These are phyloP conservation scores for Gerris lacustris DNA, from an alignment of 2,888 invertebrate genomes.

Conservation along the genomic window DNA sequence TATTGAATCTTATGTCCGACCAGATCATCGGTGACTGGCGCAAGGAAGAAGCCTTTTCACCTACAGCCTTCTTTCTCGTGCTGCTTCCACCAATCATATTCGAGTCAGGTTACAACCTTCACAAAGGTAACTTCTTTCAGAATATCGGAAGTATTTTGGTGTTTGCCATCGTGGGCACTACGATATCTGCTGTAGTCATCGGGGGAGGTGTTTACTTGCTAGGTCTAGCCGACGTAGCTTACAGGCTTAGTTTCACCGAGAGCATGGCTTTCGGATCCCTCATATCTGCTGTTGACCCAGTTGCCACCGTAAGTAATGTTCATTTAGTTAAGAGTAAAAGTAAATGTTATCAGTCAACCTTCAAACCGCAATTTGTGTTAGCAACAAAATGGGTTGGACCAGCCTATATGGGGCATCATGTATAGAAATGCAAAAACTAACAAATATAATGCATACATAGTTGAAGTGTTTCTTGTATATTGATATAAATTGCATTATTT, in stretches of 20 bases:
- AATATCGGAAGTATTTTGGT: conserved; percentile 97
- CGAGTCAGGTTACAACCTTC: conserved; percentile 96
- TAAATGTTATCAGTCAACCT: too few species aligned
- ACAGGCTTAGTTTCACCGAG: conserved; percentile 84
- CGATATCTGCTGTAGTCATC: conserved; percentile 91
- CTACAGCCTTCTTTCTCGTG: conserved; percentile 94
- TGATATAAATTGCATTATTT: too few species aligned
- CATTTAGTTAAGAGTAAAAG: too few species aligned
- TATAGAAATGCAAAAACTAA: too few species aligned
- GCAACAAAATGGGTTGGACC: too few species aligned
- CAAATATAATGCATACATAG: too few species aligned
- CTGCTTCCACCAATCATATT: conserved; percentile 96
- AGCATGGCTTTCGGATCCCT: conserved; percentile 97
- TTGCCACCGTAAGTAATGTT: conserved; percentile 57
- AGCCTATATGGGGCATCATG: too few species aligned
- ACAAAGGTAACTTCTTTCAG: conserved; percentile 88
- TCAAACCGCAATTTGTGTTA: too few species aligned
- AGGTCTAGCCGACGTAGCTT: conserved; percentile 83
- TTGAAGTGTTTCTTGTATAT: too few species aligned
- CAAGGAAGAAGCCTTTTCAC: conserved; percentile 95
- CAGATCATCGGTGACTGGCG: conserved; percentile 88
- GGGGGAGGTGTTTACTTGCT: conserved; percentile 91
- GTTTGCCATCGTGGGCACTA: conserved; percentile 94
- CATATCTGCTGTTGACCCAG: conserved; percentile 98
- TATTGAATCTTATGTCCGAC: conserved; percentile 77